Base-by-base conservation (phyloP, 2,797 vertebrate species). In the Diglossa cyanea region DNA sequence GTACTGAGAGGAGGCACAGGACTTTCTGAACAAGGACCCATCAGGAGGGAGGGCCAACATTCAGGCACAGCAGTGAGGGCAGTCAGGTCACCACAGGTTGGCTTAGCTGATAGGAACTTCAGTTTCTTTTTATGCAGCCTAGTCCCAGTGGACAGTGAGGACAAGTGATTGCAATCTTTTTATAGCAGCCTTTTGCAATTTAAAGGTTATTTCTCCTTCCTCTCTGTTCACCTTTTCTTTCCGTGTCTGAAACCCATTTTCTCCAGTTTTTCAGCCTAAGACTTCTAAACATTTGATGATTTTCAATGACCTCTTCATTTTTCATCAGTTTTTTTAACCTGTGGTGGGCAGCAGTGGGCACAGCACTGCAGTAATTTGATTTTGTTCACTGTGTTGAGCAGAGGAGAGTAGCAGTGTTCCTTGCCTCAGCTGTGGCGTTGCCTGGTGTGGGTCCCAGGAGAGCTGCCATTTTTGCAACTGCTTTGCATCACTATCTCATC, bases 341-440 rank as follows among this genome's bases (percentile, higher is more conserved):
- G 0, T 30, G 39, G 18, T 89, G 74, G 31, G 23, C 53, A 67
- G 45, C 31, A 89, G 35, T 24, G n/a, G 63, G 28, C 54, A 39
- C 25, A 42, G 42, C 33, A 24, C 21, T 68, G 35, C 19, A 63
- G 37, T 12, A 44, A 1, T 51, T 44, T 73, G 24, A 1, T 79
- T 73, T 73, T 86, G 23, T 7, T 54, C 7, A 1, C 11, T 15
- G 39, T 4, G 8, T 20, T 76, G 68, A 79, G 42, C 28, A 54
- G 51, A 66, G 14, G 2, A 3, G 39, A 42, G 19, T 13, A 42
- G 26, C 9, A 13, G 5, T 0, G 2, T 45, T 92, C 50, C 19
- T 47, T 2, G 2, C 53, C 45, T 55, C 5, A 25, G 62, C 47
- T 48, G 33, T 55, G 66, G 24, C 0, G 0, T 33, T 57, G 24